A percentile compares a stretch with the other conserved stretches of the same genome.
Evolutionary conservation across 2,888 invertebrate genomes (phyloP).

Genomic region (Reticulitermes lucifugus): DNA sequence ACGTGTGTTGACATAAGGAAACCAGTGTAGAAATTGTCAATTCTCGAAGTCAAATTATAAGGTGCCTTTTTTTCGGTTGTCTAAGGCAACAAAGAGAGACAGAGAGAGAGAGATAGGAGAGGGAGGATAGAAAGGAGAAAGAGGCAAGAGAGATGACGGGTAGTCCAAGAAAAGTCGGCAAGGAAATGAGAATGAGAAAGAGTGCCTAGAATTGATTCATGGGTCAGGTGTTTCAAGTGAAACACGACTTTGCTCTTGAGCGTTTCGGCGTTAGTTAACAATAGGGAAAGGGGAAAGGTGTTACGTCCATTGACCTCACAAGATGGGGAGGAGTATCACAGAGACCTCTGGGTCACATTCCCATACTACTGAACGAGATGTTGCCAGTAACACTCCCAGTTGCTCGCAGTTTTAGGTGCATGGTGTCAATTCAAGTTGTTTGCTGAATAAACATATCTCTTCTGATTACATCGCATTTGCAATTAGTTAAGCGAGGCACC

Average conservation of each 20-base stretch:
- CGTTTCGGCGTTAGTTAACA: not conserved
- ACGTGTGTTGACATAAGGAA: no score
- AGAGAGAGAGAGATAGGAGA: no score
- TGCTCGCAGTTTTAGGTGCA: no score
- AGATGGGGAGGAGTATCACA: not conserved
- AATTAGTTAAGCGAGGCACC: no score
- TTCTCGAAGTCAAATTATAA: no score
- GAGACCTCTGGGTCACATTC: not conserved
- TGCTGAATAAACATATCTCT: no score
- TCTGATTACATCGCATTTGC: no score
- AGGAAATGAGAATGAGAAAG: not conserved
- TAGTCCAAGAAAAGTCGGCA: not conserved
- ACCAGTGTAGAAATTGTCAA: no score
- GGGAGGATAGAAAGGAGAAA: not conserved
- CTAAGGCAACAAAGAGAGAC: no score
- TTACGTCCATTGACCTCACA: not conserved
- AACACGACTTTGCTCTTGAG: conserved; percentile 17
- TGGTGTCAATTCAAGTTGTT: no score
- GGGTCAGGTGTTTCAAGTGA: not conserved
- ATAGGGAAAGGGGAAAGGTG: not conserved
- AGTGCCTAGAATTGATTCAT: not conserved
- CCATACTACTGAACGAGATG: not conserved
- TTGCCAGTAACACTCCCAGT: not conserved
- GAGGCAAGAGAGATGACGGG: not conserved
- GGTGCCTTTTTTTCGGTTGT: no score